phyloP scores from a whole-genome alignment of 2,113 vertebrate species.

The Scalopus aquaticus region DNA sequence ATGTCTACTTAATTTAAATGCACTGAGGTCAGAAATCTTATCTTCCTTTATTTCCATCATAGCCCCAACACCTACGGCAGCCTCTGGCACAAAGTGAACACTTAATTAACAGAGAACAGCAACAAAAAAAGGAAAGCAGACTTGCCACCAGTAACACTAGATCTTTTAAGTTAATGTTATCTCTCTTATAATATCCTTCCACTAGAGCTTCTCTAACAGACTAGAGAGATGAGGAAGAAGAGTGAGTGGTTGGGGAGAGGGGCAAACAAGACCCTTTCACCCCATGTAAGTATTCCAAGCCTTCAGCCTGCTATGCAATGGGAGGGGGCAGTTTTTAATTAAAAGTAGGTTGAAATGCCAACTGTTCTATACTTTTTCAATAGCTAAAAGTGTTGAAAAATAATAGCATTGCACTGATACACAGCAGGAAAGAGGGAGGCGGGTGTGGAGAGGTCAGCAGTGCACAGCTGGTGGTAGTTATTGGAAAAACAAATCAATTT shows the following conservation, averaged over 20 bases:
- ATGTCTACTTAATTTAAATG: not conserved
- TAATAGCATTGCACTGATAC: slow-evolving; percentile 22
- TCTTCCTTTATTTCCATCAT: not conserved
- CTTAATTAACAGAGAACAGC: not conserved
- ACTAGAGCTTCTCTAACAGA: not conserved
- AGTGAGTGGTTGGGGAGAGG: fast-evolving
- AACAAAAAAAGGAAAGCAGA: not conserved
- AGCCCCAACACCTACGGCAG: not conserved
- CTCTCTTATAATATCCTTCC: not conserved
- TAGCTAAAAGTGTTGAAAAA: slow-evolving; percentile 40
- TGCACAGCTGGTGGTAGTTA: slow-evolving; percentile 30
- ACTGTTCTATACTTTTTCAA: slow-evolving; percentile 5
- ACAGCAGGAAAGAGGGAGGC: not conserved
- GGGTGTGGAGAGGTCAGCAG: not conserved
- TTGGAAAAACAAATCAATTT: slow-evolving; percentile 56
- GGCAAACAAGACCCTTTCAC: not conserved
- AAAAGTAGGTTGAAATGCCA: not conserved
- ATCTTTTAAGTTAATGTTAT: not conserved
- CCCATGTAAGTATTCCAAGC: not conserved
- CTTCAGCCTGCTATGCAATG: not conserved
- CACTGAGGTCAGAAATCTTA: not conserved
- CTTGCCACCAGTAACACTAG: not conserved
- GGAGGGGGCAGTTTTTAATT: not conserved
- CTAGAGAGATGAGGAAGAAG: not conserved
- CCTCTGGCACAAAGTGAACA: not conserved